Base-by-base conservation (phyloP, 2,888 invertebrate genomes). In the Furcula furcula region DNA sequence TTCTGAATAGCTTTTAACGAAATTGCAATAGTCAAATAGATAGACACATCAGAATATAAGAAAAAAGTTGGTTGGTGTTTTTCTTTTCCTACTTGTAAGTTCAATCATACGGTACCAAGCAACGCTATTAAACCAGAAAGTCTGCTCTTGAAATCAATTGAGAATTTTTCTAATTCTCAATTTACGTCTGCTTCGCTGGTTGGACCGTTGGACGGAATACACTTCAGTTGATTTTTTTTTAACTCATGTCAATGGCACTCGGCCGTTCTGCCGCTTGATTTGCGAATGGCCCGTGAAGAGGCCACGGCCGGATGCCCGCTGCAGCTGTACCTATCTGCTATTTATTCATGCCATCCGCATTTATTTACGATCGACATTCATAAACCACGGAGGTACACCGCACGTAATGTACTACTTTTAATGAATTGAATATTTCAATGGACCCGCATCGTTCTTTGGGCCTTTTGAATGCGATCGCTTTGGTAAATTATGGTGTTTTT, bases 221-320 rank as follows among this genome's bases (percentile, higher is more conserved):
- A 33, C 44, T 55, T 31, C 33, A 55, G 45, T 43, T 43, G 40
- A 46, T 33, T 40, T 36, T 36, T 43, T 55, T 55, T 31, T 9
- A 39, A 36, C 38, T 40, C 40, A 14, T 40, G 26, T 50, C 55
- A 50, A 64, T 55, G 61, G 54, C 57, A 32, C 66, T 74, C 41
- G 46, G 62, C 35, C 46, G 13, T 53, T 63, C 46, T 43, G 53
- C 62, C 54, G 55, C 47, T 65, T 64, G 64, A 72, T 72, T 73
- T 70, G 60, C 57, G 61, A 66, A 68, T 59, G 50, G 55, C 21
- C 50, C 48, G 57, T 67, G 46, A 59, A 73, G 68, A 57, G 62
- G 40, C 42, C 52, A 34, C 52, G 42, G 48, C 31, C 45, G 51
- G 36, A 50, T 48, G 49, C 53, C 40, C 46, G 25, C 37, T 33